These are phyloP conservation scores for Graptemys geographica DNA, from an alignment of 2,797 vertebrate genomes.

Conservation along the genomic window DNA sequence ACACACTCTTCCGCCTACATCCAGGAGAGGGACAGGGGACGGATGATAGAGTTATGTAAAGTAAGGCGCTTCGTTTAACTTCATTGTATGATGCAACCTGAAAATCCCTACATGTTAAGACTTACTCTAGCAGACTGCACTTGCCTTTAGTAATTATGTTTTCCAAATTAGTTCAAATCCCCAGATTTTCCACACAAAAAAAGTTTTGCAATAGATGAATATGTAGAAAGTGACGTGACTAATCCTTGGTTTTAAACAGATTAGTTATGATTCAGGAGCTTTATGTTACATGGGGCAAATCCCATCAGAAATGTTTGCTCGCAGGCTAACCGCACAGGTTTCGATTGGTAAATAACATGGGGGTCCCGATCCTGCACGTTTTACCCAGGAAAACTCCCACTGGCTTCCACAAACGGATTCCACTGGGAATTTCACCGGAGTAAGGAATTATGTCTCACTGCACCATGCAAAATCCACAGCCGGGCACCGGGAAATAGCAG, in stretches of 20 bases:
- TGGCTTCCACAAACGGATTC: rapidly evolving
- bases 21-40: neutral
- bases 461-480: neutral
- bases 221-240: slow-evolving; percentile 59
- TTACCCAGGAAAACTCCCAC: neutral
- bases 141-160: slow-evolving; percentile 57
- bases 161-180: slow-evolving; percentile 63
- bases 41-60: neutral
- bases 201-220: slow-evolving; percentile 29
- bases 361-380: rapidly evolving
- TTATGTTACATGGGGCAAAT: slow-evolving; percentile 23
- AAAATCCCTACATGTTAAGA: slow-evolving; percentile 50
- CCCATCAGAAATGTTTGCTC: neutral
- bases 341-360: neutral
- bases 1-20: neutral
- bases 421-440: neutral
- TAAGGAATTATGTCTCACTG: neutral
- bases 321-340: neutral
- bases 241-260: slow-evolving; percentile 69
- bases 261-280: slow-evolving; percentile 71
- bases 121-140: slow-evolving; percentile 36
- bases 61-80: neutral
- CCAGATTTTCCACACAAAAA: slow-evolving; percentile 47
- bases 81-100: slow-evolving; percentile 30
- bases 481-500: neutral